Percentiles rank a stretch among this genome's conserved stretches.
Conservation (phyloP, 2,113 vertebrate species). For the Spizaetus ornatus region DNA sequence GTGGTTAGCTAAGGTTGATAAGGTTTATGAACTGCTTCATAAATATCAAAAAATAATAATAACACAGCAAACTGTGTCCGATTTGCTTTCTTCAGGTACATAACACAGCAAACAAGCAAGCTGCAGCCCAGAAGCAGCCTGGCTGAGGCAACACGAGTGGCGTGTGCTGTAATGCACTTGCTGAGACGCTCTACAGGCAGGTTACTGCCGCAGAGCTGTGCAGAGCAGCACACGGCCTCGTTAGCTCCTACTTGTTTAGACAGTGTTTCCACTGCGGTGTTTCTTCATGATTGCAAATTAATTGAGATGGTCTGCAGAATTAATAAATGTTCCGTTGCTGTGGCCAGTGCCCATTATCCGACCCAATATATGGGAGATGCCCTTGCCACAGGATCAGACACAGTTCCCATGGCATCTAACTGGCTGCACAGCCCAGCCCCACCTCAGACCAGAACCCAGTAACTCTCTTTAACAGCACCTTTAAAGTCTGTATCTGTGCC, state of each 20-base stretch:
- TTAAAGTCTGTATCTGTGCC: not conserved
- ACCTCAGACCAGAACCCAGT: not conserved
- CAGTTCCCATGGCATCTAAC: not conserved
- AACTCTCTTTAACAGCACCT: not conserved
- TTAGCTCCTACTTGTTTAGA: not conserved
- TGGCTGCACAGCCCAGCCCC: not conserved
- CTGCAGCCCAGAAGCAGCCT: not conserved
- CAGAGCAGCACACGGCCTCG: fast-evolving
- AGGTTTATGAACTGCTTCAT: not conserved
- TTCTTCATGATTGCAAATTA: not conserved
- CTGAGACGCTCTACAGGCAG: not conserved
- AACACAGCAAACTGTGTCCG: not conserved
- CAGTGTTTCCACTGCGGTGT: not conserved
- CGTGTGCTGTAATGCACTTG: not conserved
- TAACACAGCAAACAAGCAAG: not conserved
- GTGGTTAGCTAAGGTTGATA: not conserved
- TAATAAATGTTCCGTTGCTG: not conserved
- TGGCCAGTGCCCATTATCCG: not conserved
- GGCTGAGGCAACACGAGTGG: not conserved
- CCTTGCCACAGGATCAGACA: not conserved
- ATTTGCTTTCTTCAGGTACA: not conserved
- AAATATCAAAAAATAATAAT: not conserved
- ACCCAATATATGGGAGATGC: not conserved
- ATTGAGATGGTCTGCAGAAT: not conserved
- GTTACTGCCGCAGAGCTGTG: not conserved